Evolutionary conservation across 1,140 invertebrate genomes (phyloP).

Genomic region (Gonioctena quinquepunctata): DNA sequence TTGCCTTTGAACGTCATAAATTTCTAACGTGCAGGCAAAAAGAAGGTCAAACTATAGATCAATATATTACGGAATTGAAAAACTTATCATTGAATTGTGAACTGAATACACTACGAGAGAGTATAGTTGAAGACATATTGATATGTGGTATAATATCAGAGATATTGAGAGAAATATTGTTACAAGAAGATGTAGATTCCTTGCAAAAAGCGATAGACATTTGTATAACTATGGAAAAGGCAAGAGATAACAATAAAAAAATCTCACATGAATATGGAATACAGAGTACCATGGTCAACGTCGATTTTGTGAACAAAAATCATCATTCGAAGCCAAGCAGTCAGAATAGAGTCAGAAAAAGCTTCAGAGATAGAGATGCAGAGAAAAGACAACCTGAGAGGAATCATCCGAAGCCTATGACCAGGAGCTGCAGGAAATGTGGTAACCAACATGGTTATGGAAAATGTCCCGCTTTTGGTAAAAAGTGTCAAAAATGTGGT

Average conservation of each 20-base stretch:
- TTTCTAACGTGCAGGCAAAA: constrained; percentile 26
- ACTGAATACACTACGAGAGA: not conserved
- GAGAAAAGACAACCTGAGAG: no score
- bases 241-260: no score
- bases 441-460: not conserved
- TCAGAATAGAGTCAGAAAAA: no score
- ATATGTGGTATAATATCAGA: constrained; percentile 6
- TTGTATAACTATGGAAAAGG: not conserved
- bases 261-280: no score
- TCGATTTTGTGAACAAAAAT: no score
- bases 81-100: constrained; percentile 11
- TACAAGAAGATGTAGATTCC: constrained; percentile 3
- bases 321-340: no score
- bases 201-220: constrained; percentile 12
- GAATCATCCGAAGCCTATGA: no score
- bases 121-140: constrained; percentile 12
- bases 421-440: no score
- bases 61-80: constrained; percentile 26
- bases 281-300: no score
- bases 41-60: constrained; percentile 15
- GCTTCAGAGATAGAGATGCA: no score
- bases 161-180: constrained; percentile 1
- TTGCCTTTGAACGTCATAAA: constrained; percentile 33
- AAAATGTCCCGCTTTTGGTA: not conserved
- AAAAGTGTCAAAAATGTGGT: not conserved